Evolutionary conservation across 64 coral and sea anemone species (phyloP), one percentile per base, ranked within the genome.

Genomic region (Montipora foliosa): DNA sequence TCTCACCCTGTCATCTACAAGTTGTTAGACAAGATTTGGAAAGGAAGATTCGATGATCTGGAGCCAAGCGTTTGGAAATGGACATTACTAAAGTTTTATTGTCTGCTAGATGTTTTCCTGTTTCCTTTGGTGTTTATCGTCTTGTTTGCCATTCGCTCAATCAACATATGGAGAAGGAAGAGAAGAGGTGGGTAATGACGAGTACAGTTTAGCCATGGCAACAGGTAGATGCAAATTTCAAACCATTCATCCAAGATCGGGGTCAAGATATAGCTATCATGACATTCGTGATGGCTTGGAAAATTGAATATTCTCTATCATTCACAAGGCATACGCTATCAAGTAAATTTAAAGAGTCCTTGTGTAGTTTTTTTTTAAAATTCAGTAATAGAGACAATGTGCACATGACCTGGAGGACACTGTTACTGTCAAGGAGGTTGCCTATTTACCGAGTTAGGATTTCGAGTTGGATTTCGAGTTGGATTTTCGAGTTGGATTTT

Each of bases 401-500:
- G 24, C 24, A 25, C 24, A 25, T 25, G 24, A 25, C 24, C 24
- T 25, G 24, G 24, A 25, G 24, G 24, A 25, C 24, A 25, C 24
- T 25, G 24, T 25, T 25, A 25, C 24, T 25, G 24, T 25, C 24
- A 25, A 25, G 24, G 69, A 72, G 69, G 69, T 72, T 72, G 69
- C 69, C 69, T 72, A 72, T 72, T 72, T 72, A 22, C 69, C 69
- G 69, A 72, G 70, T 74, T 74, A 74, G 70, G 84, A 87, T 87
- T 73, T 87, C 83, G 58, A 8, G 47, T 87, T 74, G 83, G 83
- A 79, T 89, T 89, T 89, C 87, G 87, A 89, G 73, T 89, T 89
- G 87, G 87, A 89, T 92, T 94, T 94, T 89, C 92, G 92, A 94
- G 79, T 89, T 94, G 92, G 92, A 94, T 94, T 94, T 89, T 94